Conservation (phyloP, 2,888 invertebrate species). For the Tetrapedia diversipes region DNA sequence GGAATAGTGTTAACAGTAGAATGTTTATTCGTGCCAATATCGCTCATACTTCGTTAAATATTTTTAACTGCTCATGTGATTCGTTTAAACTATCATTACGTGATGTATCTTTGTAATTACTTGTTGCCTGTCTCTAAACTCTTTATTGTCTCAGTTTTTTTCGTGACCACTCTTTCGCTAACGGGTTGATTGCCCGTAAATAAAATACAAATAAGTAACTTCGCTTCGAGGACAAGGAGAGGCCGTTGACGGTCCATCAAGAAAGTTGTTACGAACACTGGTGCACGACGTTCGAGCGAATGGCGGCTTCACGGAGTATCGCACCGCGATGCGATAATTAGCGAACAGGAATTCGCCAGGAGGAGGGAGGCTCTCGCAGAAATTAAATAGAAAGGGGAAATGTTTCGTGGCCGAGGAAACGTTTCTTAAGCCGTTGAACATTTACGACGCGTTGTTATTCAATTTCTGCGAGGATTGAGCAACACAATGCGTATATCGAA, state of each 20-base stretch:
- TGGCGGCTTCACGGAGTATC: background rate
- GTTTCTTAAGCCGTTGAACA: background rate
- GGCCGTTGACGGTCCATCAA: background rate
- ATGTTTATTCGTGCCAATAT: too few species aligned
- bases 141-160: too few species aligned
- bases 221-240: too few species aligned
- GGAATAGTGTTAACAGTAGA: too few species aligned
- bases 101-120: too few species aligned
- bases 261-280: background rate
- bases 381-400: conserved; percentile 18
- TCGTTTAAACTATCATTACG: too few species aligned
- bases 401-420: conserved; percentile 10
- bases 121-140: too few species aligned
- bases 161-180: too few species aligned
- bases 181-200: too few species aligned
- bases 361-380: background rate
- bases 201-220: too few species aligned
- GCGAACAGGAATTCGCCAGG: background rate
- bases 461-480: background rate
- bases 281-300: background rate
- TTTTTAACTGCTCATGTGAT: too few species aligned
- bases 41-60: too few species aligned
- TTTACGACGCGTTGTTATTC: background rate
- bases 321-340: background rate
- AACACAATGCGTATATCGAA: background rate